A percentile compares a stretch with the other conserved stretches of the same genome.
Conservation (phyloP, 2,888 invertebrate species). For the Ophion costatus region DNA sequence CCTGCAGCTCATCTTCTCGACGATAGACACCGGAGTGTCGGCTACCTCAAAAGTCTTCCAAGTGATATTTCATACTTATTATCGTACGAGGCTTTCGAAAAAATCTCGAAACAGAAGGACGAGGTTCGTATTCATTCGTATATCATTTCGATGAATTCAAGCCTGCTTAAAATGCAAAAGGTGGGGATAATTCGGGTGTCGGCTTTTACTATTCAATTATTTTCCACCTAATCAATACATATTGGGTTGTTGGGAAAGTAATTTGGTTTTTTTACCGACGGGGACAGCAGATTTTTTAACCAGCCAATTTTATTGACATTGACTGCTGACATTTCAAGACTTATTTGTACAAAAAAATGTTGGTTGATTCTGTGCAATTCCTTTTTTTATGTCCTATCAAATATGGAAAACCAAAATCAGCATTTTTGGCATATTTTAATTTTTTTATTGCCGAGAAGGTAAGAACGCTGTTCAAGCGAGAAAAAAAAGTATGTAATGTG, state of each 20-base stretch:
- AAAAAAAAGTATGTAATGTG: too few relatives aligned
- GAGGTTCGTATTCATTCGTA: slow-evolving; percentile 59
- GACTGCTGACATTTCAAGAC: too few relatives aligned
- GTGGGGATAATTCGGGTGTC: slow-evolving; percentile 33
- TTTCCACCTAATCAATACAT: slow-evolving; percentile 45
- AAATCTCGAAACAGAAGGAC: background rate
- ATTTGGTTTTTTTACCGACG: background rate
- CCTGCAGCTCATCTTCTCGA: slow-evolving; percentile 66
- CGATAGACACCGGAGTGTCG: slow-evolving; percentile 75
- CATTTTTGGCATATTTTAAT: too few relatives aligned
- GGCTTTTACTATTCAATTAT: slow-evolving; percentile 42
- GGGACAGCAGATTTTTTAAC: too few relatives aligned
- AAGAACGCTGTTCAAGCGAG: too few relatives aligned
- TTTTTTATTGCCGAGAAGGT: too few relatives aligned
- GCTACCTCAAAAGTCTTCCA: slow-evolving; percentile 65
- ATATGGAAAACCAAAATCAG: too few relatives aligned
- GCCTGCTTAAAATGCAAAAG: background rate
- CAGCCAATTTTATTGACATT: too few relatives aligned
- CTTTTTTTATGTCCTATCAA: too few relatives aligned
- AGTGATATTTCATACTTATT: slow-evolving; percentile 70
- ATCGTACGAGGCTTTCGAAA: slow-evolving; percentile 8
- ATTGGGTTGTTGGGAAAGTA: background rate
- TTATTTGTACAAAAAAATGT: too few relatives aligned
- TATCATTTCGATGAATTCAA: slow-evolving; percentile 49
- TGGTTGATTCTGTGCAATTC: too few relatives aligned